Base-by-base conservation (phyloP, 2,888 invertebrate genomes). In the Aquatica leii region DNA sequence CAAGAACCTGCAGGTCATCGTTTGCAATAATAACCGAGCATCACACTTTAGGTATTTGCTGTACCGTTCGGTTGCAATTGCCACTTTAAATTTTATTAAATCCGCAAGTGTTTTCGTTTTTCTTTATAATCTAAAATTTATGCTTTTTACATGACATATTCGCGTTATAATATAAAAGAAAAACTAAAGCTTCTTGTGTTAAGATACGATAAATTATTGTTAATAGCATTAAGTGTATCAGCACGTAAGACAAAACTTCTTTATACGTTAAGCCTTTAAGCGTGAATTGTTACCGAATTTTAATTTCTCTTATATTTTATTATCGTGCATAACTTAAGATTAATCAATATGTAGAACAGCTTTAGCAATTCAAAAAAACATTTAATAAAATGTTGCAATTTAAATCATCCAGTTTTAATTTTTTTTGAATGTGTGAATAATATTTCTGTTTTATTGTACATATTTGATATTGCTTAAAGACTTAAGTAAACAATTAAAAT, bases 91-190 rank as follows among this genome's bases (percentile, higher is more conserved):
- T 43, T 43, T 43, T 43, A 8, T 43, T 43, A 15, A 43, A 43
- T 43, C 17, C 14, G 17, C 12, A 37, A 11, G 11, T n/a, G 9
- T 6, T 6, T 18, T 18, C 11, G 17, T 8, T 3, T 46, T 46
- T 11, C 46, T 15, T 46, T 18, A 46, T 46, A 46, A 46, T 46
- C 46, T 46, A 8, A 18, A 46, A 46, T 20, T 46, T 46, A 46
- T 46, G 17, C 11, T n/a, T 6, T 17, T 43, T 14, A n/a, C 9
- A 43, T 17, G 41, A 43, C 17, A 14, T 43, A 14, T 43, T 43
- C 14, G 17, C 8, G 41, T 43, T 43, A 15, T 43, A 15, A 37
- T 43, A 15, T 43, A 15, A 43, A 17, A 40, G n/a, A 40, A 17
- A 14, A 15, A 12, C 41, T 8, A n/a, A n/a, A n/a, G n/a, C n/a